Evolutionary conservation across 2,888 invertebrate genomes (phyloP).

Genomic region (Sisyra terminalis): DNA sequence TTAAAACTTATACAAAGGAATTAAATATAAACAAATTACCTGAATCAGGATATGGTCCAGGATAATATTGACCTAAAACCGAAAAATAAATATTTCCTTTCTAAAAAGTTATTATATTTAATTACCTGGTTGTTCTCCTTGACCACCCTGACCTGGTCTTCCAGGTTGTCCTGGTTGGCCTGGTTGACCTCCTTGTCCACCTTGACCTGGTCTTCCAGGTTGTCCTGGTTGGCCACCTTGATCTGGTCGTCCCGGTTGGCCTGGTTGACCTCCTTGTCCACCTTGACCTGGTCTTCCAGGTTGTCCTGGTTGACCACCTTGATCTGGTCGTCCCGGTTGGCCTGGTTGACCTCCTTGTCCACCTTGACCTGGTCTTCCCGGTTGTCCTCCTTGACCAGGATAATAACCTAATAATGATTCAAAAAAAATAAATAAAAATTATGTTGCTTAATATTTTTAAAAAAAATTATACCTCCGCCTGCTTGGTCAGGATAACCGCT

Average conservation of each 20-base stretch:
- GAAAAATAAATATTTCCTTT: too few relatives aligned
- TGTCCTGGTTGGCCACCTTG: constrained; percentile 64
- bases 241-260: constrained; percentile 50
- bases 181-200: constrained; percentile 44
- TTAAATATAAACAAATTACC: too few relatives aligned
- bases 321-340: constrained; percentile 47
- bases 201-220: constrained; percentile 53
- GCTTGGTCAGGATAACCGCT: too few relatives aligned
- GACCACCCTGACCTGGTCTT: constrained; percentile 37
- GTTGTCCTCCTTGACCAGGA: constrained; percentile 29
- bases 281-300: constrained; percentile 55
- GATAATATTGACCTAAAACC: too few relatives aligned
- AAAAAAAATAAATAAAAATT: too few relatives aligned
- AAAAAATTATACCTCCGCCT: too few relatives aligned
- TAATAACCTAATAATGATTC: too few relatives aligned
- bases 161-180: constrained; percentile 55
- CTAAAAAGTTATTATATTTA: too few relatives aligned
- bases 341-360: constrained; percentile 53
- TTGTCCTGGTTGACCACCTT: constrained; percentile 58
- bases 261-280: constrained; percentile 48
- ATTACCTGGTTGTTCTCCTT: constrained; percentile 46
- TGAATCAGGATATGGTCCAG: too few relatives aligned
- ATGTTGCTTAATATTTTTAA: too few relatives aligned
- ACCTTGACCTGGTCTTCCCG: constrained; percentile 53
- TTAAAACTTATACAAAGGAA: too few relatives aligned